Conservation (phyloP, 2,113 vertebrate genomes). For the Oplegnathus fasciatus region DNA sequence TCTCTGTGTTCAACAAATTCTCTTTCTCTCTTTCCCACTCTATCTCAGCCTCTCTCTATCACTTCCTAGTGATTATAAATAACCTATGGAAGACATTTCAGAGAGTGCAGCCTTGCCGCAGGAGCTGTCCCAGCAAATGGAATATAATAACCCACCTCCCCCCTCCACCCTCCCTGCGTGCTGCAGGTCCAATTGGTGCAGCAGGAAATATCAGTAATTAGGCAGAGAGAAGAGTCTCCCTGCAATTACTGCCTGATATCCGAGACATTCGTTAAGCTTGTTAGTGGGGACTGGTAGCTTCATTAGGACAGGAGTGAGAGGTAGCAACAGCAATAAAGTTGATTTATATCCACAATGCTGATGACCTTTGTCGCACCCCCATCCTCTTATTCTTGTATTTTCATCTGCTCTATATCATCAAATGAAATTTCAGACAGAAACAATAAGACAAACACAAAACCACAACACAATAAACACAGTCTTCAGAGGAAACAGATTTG, state of each 20-base stretch:
- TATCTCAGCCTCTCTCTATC: slow-evolving; percentile 32
- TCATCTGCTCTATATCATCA: slow-evolving; percentile 31
- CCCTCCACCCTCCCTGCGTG: background rate
- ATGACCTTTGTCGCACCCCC: slow-evolving; percentile 52
- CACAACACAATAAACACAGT: background rate
- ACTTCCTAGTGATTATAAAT: slow-evolving; percentile 69
- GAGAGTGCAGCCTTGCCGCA: slow-evolving; percentile 54
- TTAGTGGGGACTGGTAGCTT: slow-evolving; percentile 70
- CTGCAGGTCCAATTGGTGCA: slow-evolving; percentile 65
- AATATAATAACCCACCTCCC: slow-evolving; percentile 61
- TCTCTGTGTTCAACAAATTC: slow-evolving; percentile 23
- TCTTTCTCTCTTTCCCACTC: slow-evolving; percentile 10
- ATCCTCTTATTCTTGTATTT: slow-evolving; percentile 22
- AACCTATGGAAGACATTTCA: slow-evolving; percentile 71
- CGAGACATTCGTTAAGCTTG: slow-evolving; percentile 73
- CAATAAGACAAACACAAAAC: background rate
- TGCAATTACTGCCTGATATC: slow-evolving; percentile 72
- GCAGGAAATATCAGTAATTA: slow-evolving; percentile 76
- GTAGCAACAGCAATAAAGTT: slow-evolving; percentile 41
- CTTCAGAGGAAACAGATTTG: background rate
- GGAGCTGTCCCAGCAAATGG: slow-evolving; percentile 68
- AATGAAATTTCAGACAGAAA: background rate
- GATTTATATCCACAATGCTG: slow-evolving; percentile 57
- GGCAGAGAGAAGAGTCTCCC: slow-evolving; percentile 63
- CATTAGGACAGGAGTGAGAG: slow-evolving; percentile 60